Evolutionary conservation across 2,888 invertebrate genomes (phyloP), one percentile per base, ranked within the genome.

Genomic region (Melieria crassipennis): DNA sequence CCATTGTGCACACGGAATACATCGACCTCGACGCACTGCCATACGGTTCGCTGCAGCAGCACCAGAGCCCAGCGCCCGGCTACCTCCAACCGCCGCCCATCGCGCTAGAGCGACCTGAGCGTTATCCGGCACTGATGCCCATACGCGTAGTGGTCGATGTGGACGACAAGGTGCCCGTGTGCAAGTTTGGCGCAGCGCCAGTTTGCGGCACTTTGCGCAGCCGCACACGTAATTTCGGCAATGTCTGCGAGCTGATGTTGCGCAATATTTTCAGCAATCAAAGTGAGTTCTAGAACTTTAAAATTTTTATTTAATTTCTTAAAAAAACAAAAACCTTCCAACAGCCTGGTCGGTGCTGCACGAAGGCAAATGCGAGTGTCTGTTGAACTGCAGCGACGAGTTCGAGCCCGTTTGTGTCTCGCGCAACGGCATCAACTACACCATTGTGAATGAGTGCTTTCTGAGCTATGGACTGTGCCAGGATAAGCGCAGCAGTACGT

Each of bases 391-490:
- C 16, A 75, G 77, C 6, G 73, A 73, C 10, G 42, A 72, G 7
- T 81, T 79, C 50, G 71, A 78, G 3, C 83, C 83, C 6, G 60
- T 83, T 30, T 83, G 83, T 69, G 79, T 79, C 47, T 78, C 65
- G 13, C 78, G 80, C 45, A 81, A 82, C 43, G 80, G 80, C 45
- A 65, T 79, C 7, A 77, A 78, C 61, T 79, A 81, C 55, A 83
- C 83, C 1, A 79, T 83, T 71, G 72, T 80, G 60, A 83, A 83
- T 69, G 78, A 79, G n/a, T 83, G 83, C 67, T 83, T 78, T 56
- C 70, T 79, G 70, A 78, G 82, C 30, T 74, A 79, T 42, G 77
- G 76, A 9, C 78, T 80, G 56, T 83, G 83, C 76, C 77, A 78
- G 75, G 81, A 83, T 70, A 79, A 80, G 42, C 74, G 57, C 4